Base-by-base conservation (phyloP, 1,140 invertebrate species). In the Eupristina koningsbergeri region DNA sequence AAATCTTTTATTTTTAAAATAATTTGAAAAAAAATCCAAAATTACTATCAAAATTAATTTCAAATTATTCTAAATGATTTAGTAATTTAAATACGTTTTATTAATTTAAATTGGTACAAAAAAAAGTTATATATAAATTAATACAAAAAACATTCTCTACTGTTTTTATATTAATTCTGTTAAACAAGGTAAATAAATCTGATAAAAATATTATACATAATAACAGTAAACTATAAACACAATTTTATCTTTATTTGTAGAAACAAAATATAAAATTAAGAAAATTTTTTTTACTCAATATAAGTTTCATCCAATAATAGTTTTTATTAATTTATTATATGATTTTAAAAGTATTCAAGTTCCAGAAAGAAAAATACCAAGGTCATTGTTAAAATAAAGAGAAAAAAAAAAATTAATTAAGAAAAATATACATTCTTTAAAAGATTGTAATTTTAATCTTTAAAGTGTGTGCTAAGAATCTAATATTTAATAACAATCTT, bases 331-430 rank as follows among this genome's bases (percentile, higher is more conserved):
- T 77, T 29, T 29, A 58, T 78, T 61, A 83, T 78, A 63, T 64
- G 71, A 78, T 61, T 71, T 58, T 83, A 29, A 61, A 78, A 36
- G 64, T 83, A 83, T 80, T 63, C n/a, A 84, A 61, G 9, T 80
- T 63, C n/a, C 80, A 61, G 9, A 45, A 47, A 74, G 29, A 29
- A 80, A 80, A 83, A 9, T 73, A 67, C 61, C 8, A 58, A 58
- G 53, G 67, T 50, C 13, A 76, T 76, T 26, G 47, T 69, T 47
- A 29, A 45, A 39, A 63, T 5, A 41, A 84, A 84, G 2, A 58
- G 26, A 29, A 45, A 39, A 63, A 7, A 41, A 84, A 84, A 5
- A 58, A 58, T 53, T 3, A 1, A 58, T 58, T 26, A n/a, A n/a
- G 53, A 26, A 26, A 5, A 58, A 26, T 26, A 58, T 26, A 26